These are phyloP conservation scores for Drosophila eohydei DNA, from an alignment of 2,888 invertebrate species.

Conservation along the genomic window DNA sequence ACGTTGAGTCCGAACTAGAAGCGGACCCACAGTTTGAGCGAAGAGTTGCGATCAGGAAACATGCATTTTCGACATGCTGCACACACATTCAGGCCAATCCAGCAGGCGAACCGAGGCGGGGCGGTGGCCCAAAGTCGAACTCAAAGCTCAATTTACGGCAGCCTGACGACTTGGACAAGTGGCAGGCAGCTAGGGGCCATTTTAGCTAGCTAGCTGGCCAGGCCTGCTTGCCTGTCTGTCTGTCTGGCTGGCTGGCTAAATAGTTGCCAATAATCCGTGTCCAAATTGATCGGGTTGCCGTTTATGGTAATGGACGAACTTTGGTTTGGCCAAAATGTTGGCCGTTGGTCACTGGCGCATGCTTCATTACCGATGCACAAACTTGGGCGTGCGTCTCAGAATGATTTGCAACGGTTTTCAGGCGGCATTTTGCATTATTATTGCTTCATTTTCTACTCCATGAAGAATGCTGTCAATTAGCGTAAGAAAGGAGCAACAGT, in stretches of 20 bases:
- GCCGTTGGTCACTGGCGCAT: slow-evolving; percentile 43
- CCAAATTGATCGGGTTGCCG: slow-evolving; percentile 79
- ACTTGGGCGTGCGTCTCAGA: slow-evolving; percentile 67
- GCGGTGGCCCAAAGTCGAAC: slow-evolving; percentile 27
- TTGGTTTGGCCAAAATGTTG: slow-evolving; percentile 74
- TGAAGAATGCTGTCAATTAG: slow-evolving; percentile 57
- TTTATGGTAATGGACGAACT: slow-evolving; percentile 83
- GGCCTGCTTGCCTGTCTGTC: slow-evolving; percentile 11
- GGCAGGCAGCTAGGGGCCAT: slow-evolving; percentile 70
- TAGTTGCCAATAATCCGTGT: slow-evolving; percentile 81
- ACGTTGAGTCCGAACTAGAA: slow-evolving; percentile 66
- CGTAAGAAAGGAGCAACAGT: slow-evolving; percentile 49
- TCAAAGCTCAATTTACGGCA: slow-evolving; percentile 70
- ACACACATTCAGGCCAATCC: slow-evolving; percentile 70
- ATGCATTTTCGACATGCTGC: slow-evolving; percentile 73
- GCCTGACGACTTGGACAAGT: slow-evolving; percentile 67
- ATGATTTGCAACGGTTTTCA: slow-evolving; percentile 67
- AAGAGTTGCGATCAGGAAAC: slow-evolving; percentile 61
- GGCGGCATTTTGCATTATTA: slow-evolving; percentile 70
- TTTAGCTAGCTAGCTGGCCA: slow-evolving; percentile 35
- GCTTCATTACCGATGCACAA: slow-evolving; percentile 74
- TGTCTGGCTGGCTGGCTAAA: slow-evolving; percentile 52
- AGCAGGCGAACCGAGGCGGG: slow-evolving; percentile 27
- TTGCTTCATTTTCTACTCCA: slow-evolving; percentile 66
- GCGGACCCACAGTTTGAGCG: slow-evolving; percentile 47